Base-by-base conservation (phyloP, 2,797 vertebrate species). In the Acanthurus lineatus region DNA sequence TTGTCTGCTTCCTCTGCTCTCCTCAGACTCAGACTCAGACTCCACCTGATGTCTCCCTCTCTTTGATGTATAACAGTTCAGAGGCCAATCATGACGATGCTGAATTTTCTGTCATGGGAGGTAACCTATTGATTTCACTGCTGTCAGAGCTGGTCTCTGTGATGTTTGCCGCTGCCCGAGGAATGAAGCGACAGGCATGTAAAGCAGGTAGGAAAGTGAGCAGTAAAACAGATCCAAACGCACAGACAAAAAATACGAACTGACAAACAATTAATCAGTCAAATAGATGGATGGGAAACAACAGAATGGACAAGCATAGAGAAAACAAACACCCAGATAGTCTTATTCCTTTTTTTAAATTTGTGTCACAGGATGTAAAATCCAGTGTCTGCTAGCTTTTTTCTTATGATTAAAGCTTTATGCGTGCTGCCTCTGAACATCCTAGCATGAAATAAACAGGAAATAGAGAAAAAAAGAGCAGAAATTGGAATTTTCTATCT, bases 51-150 rank as follows among this genome's bases (percentile, higher is more conserved):
- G 78, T 48, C 45, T 84, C 51, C 4, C n/a, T 72, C 69, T 59
- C 62, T 79, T 79, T 82, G 62, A 52, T 69, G 45, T 47, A 11
- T 74, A 65, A 75, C 64, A 82, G 84, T 70, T 81, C 64, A 82
- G 68, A 82, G 72, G 76, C 61, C 66, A 68, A 10, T 77, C 0
- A 25, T 72, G 73, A 75, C 71, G 54, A 62, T 38, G 62, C 72
- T 47, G 69, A 82, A 82, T 78, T 66, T 81, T 76, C 80, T 82
- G 86, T 79, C 76, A 64, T 74, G 76, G 80, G 78, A 80, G 76
- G 69, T 83, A 76, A 85, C 76, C 86, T 80, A 60, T 64, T 77
- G 82, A 87, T 84, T 87, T 82, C 54, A 47, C 58, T 48, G 54
- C 62, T 80, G 77, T 79, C 82, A 76, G 63, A 40, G 32, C 15